These are phyloP conservation scores for Microvelia longipes DNA, from an alignment of 1,140 invertebrate species.

Conservation along the genomic window DNA sequence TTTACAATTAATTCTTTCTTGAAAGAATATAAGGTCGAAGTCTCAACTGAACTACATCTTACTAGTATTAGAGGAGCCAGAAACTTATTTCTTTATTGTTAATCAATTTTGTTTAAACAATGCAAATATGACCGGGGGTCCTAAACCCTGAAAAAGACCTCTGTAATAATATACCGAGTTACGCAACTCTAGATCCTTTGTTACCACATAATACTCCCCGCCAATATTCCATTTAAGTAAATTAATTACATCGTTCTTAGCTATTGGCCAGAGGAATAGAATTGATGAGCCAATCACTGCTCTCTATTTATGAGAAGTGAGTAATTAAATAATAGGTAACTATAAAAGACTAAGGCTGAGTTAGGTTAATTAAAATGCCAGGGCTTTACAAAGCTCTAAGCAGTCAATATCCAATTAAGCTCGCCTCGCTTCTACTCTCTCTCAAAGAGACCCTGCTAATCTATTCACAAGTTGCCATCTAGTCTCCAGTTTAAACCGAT, in stretches of 20 bases:
- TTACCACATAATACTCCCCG: not conserved
- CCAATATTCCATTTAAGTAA: not conserved
- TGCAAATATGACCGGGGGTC: not conserved
- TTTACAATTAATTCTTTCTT: too few relatives aligned
- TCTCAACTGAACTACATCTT: too few relatives aligned
- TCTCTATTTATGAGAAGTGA: not conserved
- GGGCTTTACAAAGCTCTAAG: not conserved
- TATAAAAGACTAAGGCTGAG: not conserved
- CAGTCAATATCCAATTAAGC: not conserved
- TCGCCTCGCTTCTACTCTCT: not conserved
- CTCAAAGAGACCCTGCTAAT: not conserved
- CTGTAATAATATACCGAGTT: not conserved
- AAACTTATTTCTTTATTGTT: too few relatives aligned
- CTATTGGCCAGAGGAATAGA: not conserved
- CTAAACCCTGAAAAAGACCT: not conserved
- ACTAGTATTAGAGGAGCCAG: too few relatives aligned
- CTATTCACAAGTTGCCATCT: not conserved
- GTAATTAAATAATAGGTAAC: not conserved
- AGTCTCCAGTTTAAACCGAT: not conserved
- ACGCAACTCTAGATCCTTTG: not conserved
- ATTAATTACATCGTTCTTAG: not conserved
- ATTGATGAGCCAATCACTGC: not conserved
- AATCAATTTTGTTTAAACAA: not conserved
- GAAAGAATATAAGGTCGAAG: too few relatives aligned
- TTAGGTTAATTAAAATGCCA: not conserved